These are phyloP conservation scores for Rambutsinella grinnellia DNA, from an alignment of 2,888 invertebrate genomes.

Conservation along the genomic window DNA sequence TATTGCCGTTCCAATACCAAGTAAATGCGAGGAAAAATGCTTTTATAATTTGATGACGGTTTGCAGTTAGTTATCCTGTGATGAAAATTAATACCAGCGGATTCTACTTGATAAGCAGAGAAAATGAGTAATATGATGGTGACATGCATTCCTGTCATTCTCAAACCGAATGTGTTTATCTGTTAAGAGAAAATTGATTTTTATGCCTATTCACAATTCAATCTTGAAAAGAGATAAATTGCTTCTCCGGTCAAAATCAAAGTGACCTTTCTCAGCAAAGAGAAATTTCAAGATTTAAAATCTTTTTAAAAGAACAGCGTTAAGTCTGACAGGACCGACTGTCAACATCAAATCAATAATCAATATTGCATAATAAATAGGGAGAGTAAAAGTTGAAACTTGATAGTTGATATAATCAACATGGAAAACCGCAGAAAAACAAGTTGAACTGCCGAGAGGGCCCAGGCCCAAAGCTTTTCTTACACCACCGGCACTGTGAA, in stretches of 20 bases:
- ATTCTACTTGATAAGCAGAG: no score
- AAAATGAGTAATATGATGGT: no score
- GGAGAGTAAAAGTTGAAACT: background rate
- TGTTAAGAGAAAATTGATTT: no score
- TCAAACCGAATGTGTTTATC: no score
- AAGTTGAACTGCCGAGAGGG: no score
- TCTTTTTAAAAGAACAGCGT: background rate
- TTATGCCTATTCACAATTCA: no score
- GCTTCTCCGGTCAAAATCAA: background rate
- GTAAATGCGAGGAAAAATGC: background rate
- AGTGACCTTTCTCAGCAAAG: background rate
- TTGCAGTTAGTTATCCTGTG: background rate
- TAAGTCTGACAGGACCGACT: background rate
- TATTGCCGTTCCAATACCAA: no score
- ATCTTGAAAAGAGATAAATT: background rate
- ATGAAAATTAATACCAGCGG: no score
- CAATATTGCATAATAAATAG: background rate
- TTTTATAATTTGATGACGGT: background rate
- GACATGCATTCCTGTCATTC: no score
- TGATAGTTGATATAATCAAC: background rate
- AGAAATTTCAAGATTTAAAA: background rate
- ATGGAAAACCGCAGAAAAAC: background rate
- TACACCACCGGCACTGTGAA: background rate
- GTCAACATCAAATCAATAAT: background rate
- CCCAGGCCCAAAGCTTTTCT: background rate